Evolutionary conservation across 2,888 invertebrate species (phyloP), one percentile per base, ranked within the genome.

Genomic region (Cinara cedri): DNA sequence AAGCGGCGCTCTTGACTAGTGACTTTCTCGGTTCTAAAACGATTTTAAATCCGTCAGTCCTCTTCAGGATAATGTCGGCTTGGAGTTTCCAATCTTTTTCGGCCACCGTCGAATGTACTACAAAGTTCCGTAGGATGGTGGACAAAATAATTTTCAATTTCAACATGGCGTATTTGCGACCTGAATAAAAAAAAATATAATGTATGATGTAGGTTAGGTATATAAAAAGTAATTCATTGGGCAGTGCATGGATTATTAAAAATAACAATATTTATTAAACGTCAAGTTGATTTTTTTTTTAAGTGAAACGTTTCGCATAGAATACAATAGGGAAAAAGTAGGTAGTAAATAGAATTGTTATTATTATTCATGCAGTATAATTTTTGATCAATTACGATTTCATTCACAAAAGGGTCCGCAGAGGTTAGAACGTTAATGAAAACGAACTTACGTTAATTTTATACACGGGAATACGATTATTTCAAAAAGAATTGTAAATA

Each of bases 141-240:
- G 93, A 91, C 24, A 93, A 87, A 81, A 93, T 88, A 81, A 93
- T 91, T 87, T 93, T 93, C 84, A 93, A 87, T 85, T 93, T 93
- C 83, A 93, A 86, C 91, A 93, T 92, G 55, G 93, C 93, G 85
- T 92, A 93, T 86, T 93, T 93, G 82, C 93, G 91, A 85, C 90
- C 92, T 93, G 85, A n/a, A 83, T 84, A 86, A 82, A 55, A 72
- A 81, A 63, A 57, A 26, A 9, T 46, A 81, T 34, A 34, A 34
- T n/a, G n/a, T n/a, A n/a, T n/a, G n/a, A n/a, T n/a, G n/a, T n/a
- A n/a, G n/a, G n/a, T n/a, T n/a, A n/a, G n/a, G n/a, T n/a, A n/a
- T n/a, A n/a, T n/a, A n/a, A n/a, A n/a, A n/a, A n/a, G n/a, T n/a
- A n/a, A n/a, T n/a, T n/a, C n/a, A n/a, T n/a, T n/a, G n/a, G n/a